Percentiles rank a stretch among this genome's conserved stretches.
Conservation (phyloP, 2,113 vertebrate genomes). For the Eurypyga helias region DNA sequence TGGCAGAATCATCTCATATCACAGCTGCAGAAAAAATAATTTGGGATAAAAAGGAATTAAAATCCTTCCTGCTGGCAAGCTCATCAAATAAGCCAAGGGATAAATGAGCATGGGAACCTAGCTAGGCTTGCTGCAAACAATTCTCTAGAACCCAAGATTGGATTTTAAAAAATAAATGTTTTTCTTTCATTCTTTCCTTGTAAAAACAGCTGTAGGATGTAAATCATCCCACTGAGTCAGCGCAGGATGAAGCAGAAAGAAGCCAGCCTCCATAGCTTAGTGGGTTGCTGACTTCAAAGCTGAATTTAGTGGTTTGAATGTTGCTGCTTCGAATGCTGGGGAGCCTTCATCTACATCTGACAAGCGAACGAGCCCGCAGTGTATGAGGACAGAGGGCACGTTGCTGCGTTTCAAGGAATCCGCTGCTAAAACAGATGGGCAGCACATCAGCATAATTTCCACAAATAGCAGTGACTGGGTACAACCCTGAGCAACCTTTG, state of each 20-base stretch:
- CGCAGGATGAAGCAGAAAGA: neutral
- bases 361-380: neutral
- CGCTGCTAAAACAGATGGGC: neutral
- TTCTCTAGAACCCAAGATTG: neutral
- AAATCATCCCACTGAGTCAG: conserved; percentile 25
- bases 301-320: neutral
- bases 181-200: neutral
- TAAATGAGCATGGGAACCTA: neutral
- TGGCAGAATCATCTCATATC: neutral
- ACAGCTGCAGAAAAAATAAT: conserved; percentile 1
- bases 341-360: conserved; percentile 14
- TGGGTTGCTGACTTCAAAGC: conserved; percentile 49
- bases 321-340: neutral
- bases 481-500: neutral
- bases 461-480: neutral
- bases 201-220: conserved; percentile 43
- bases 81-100: neutral
- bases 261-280: conserved; percentile 14
- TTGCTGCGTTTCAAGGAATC: neutral
- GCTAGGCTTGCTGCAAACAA: neutral
- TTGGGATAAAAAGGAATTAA: conserved; percentile 42
- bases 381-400: neutral
- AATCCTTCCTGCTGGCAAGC: conserved; percentile 26
- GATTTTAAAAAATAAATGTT: neutral
- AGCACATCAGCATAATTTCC: neutral